A percentile compares a stretch with the other conserved stretches of the same genome.
Conservation (phyloP, 2,888 invertebrate species). For the Melieria crassipennis region DNA sequence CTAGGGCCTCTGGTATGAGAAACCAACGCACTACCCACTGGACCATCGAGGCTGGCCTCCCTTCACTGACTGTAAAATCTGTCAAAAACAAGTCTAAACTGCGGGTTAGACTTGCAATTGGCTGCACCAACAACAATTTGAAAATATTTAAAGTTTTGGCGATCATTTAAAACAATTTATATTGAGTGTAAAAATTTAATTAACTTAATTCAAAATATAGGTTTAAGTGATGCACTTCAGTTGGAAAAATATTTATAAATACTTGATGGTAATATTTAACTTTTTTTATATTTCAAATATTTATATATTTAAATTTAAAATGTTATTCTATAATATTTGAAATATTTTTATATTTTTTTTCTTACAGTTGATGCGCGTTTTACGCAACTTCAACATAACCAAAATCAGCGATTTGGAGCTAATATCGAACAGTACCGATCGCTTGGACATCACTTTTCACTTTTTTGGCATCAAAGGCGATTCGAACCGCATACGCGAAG, state of each 20-base stretch:
- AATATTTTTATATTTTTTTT: conserved; percentile 4
- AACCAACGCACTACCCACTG: no score
- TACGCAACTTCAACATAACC: conserved; percentile 74
- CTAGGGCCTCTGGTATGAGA: no score
- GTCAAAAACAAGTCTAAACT: no score
- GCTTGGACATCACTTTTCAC: conserved; percentile 68
- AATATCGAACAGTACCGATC: conserved; percentile 70
- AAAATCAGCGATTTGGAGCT: conserved; percentile 73
- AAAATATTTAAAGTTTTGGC: no score
- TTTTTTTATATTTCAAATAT: not conserved
- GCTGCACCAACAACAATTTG: not conserved
- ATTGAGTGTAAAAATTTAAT: not conserved
- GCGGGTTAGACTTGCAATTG: no score
- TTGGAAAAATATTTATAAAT: not conserved
- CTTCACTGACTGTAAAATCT: no score
- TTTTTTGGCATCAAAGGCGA: conserved; percentile 66
- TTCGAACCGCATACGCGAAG: conserved; percentile 63
- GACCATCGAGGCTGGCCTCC: no score
- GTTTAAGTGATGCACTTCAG: not conserved
- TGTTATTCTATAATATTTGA: not conserved
- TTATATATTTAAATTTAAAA: not conserved
- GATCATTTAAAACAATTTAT: not conserved
- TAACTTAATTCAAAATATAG: no score
- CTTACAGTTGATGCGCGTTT: conserved; percentile 73
- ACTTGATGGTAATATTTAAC: not conserved